These are phyloP conservation scores for Steinernema scapterisci DNA, from an alignment of 2,888 invertebrate species.

Conservation along the genomic window DNA sequence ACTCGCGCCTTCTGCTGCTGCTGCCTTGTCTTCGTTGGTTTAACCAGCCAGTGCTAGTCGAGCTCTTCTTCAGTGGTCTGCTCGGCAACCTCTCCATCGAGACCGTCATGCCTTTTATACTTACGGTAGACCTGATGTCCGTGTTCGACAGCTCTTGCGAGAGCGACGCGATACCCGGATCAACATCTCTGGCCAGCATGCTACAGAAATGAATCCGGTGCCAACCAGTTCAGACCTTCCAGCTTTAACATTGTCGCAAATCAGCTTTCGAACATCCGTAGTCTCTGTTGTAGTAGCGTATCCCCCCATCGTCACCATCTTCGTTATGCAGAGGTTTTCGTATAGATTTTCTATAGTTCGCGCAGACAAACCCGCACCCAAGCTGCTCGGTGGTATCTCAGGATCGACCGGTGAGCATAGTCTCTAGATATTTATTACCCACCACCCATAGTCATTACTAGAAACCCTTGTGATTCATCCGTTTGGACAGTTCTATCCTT, in stretches of 20 bases:
- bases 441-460: constrained; percentile 20
- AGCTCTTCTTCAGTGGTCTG: constrained; percentile 87
- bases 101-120: constrained; percentile 87
- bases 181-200: neutral
- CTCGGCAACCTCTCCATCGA: constrained; percentile 92
- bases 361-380: neutral
- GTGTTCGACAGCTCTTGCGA: constrained; percentile 26
- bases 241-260: constrained; percentile 27
- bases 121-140: constrained; percentile 70
- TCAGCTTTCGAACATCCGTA: constrained; percentile 16
- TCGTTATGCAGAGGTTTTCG: neutral
- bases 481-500: neutral
- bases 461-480: constrained; percentile 16
- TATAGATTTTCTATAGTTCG: constrained; percentile 22
- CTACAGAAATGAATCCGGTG: constrained; percentile 25
- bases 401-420: constrained; percentile 31
- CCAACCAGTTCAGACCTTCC: neutral
- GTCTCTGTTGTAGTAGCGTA: constrained; percentile 27
- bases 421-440: constrained; percentile 23
- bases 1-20: constrained; percentile 62
- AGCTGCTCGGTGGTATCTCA: constrained; percentile 28
- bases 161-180: constrained; percentile 28
- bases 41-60: constrained; percentile 78
- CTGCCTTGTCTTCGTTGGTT: constrained; percentile 75
- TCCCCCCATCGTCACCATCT: neutral